Evolutionary conservation across 2,113 vertebrate genomes (phyloP), one percentile per base, ranked within the genome.

Genomic region (Oenanthe oenanthe): DNA sequence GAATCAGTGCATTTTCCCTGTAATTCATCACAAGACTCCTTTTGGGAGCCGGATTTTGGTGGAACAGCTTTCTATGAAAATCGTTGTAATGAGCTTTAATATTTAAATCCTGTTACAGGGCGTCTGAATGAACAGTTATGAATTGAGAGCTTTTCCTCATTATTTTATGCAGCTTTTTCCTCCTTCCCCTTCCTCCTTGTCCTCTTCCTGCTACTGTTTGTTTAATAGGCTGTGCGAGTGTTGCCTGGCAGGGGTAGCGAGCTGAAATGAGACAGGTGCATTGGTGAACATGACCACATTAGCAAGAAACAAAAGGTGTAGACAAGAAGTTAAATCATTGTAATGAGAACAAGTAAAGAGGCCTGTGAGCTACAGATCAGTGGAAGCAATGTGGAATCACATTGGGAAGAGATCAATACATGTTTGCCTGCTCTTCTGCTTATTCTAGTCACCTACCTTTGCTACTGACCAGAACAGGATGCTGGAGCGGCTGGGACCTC

Each of bases 61-160:
- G 54, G 32, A 92, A 42, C 29, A 77, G 71, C 78, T 88, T 83
- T 86, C 51, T 70, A 17, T 71, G 88, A 90, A 31, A 70, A 67
- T 54, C 17, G 43, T 3, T 76, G 24, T 73, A 86, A 90, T 73
- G 50, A 85, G 50, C 21, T 90, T 92, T 79, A 93, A 73, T 83
- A 80, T 83, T 92, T 43, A 88, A 92, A 80, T 86, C 63, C 63
- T 66, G 47, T 96, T 83, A 80, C 38, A 83, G 78, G 38, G 51
- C 20, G 54, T 85, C 50, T 77, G 20, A 88, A 76, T 32, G 29
- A 88, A 83, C 38, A 90, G n/a, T 56, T 73, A 70, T 0, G 4
- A 85, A 17, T 42, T 70, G 62, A 86, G 67, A 93, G 58, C 36
- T 93, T 90, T 89, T 85, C 58, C 56, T 90, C 72, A 54, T 93